Base-by-base conservation (phyloP, 2,888 invertebrate species). In the Drosophila lutescens region DNA sequence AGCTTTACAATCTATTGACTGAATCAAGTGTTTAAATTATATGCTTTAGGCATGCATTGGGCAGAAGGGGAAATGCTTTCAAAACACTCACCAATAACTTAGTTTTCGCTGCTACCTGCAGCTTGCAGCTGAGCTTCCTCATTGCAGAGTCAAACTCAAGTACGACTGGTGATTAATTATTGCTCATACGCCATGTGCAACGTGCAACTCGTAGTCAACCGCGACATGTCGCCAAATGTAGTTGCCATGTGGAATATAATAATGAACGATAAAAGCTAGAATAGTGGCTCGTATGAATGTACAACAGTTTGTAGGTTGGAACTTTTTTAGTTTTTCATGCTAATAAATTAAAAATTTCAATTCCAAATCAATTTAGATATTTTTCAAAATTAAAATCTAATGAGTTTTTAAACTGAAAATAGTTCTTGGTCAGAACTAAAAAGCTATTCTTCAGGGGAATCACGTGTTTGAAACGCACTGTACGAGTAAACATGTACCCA, bases 171-270 rank as follows among this genome's bases (percentile, higher is more conserved):
- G 65, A 66, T 66, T 86, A 82, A 82, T 86, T 78, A 63, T 82
- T 65, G 57, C 77, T 55, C 59, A 80, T 82, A 83, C 86, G 78
- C 69, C 78, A 72, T 80, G 80, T 84, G 81, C 82, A 86, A 86
- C 69, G 69, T 78, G 69, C 78, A 86, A 51, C 50, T 53, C 38
- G 38, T 51, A 43, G 17, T 38, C 15, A 17, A 44, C 38, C 26
- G 58, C 62, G 74, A 46, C 55, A 76, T 63, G 78, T 78, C 76
- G 70, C 79, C 68, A 54, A 75, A 57, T 66, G 55, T 44, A 26
- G 63, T 55, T 34, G 54, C 60, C 43, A 55, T 63, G 50, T 26
- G 17, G 46, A 67, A 67, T 62, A 56, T 34, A 59, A 70, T 61
- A 76, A 51, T n/a, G 17, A 40, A 26, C 38, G 38, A 66, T 54